phyloP scores from a whole-genome alignment of 2,888 invertebrate species.

The Plemyria rubiginata region DNA sequence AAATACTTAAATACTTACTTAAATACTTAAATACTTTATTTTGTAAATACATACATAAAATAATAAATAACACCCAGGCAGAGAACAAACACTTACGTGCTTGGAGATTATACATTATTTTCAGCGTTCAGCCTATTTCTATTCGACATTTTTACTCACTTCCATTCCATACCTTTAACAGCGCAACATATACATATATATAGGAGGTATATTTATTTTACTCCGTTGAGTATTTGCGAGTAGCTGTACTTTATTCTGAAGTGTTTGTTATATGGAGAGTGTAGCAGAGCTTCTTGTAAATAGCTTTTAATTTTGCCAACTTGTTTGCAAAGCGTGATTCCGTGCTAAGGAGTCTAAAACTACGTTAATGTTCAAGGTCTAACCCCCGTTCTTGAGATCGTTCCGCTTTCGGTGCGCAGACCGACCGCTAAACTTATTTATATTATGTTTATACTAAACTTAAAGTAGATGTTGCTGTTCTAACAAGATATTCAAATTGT shows the following conservation, averaged over 20 bases:
- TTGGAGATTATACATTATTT: neutral
- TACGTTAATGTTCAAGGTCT: constrained; percentile 57
- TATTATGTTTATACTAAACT: constrained; percentile 48
- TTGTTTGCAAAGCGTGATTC: constrained; percentile 54
- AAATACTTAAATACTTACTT: too few relatives aligned
- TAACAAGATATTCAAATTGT: constrained; percentile 44
- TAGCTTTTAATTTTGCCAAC: constrained; percentile 55
- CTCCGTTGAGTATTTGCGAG: constrained; percentile 8
- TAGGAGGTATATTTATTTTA: constrained; percentile 2
- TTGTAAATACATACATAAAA: too few relatives aligned
- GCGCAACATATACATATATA: constrained; percentile 5
- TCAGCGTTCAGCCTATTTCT: constrained; percentile 15
- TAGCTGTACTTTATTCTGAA: constrained; percentile 5
- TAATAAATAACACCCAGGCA: too few relatives aligned
- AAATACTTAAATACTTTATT: too few relatives aligned
- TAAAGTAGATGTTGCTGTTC: constrained; percentile 43
- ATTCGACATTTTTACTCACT: constrained; percentile 10
- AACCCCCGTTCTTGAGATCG: constrained; percentile 44
- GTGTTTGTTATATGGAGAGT: constrained; percentile 21
- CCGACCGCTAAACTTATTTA: constrained; percentile 46
- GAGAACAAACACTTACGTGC: neutral
- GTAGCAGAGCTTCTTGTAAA: constrained; percentile 46
- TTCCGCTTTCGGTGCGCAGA: constrained; percentile 37
- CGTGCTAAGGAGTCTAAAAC: constrained; percentile 46
- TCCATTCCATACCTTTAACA: constrained; percentile 6